These are phyloP conservation scores for Ophthalmolycus amberensis DNA, from an alignment of 2,113 vertebrate species.

Conservation along the genomic window DNA sequence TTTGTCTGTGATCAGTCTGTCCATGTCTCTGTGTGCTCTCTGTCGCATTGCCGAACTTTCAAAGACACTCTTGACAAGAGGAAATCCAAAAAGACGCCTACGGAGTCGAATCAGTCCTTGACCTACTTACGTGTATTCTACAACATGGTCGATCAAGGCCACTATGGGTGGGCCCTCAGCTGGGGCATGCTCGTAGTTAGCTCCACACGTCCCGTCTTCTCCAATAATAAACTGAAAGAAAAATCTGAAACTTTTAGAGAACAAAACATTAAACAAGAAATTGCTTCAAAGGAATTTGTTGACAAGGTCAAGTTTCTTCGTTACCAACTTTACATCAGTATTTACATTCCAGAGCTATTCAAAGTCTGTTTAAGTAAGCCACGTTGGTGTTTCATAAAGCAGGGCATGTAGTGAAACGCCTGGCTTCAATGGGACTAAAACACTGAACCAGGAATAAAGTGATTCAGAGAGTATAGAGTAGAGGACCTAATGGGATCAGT, in stretches of 20 bases:
- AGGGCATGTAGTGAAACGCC: too few relatives aligned
- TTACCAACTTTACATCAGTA: not conserved
- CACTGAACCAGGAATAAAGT: too few relatives aligned
- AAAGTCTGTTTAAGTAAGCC: not conserved
- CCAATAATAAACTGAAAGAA: slow-evolving; percentile 90
- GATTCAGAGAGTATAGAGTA: too few relatives aligned
- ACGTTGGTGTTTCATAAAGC: too few relatives aligned
- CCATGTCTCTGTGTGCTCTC: not conserved
- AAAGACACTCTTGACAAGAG: not conserved
- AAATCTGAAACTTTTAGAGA: not conserved
- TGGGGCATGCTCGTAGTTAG: slow-evolving; percentile 93
- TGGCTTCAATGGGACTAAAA: too few relatives aligned
- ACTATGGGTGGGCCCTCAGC: slow-evolving; percentile 94
- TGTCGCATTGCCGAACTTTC: not conserved
- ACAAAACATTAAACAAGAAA: not conserved
- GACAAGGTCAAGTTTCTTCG: not conserved
- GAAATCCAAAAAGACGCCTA: not conserved
- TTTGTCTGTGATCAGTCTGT: not conserved
- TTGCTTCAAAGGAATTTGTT: not conserved
- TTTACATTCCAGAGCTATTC: not conserved
- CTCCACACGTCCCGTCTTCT: slow-evolving; percentile 93
- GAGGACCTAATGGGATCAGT: too few relatives aligned
- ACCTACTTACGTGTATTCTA: slow-evolving; percentile 91
- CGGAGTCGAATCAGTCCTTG: not conserved
- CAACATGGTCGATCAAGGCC: slow-evolving; percentile 91